Evolutionary conservation across 2,888 invertebrate species (phyloP).

Genomic region (Aspidiotus rigidus): DNA sequence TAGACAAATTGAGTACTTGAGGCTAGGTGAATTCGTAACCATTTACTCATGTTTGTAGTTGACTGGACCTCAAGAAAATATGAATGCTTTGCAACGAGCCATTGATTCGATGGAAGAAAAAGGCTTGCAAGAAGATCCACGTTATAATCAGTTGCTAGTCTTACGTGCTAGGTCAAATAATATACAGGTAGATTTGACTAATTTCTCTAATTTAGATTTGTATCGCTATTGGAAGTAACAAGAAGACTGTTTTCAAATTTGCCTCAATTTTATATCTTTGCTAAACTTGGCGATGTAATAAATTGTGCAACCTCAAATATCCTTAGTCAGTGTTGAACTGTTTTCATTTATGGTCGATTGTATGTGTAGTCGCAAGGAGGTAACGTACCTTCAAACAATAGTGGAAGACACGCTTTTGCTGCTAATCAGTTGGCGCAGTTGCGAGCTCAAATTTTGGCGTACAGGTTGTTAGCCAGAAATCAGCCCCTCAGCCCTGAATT

Average conservation of each 20-base stretch:
- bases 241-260: too few species aligned
- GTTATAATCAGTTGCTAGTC: conserved; percentile 79
- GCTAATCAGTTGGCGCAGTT: conserved; percentile 77
- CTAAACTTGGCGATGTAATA: too few species aligned
- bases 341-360: neutral
- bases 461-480: conserved; percentile 79
- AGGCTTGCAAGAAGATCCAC: conserved; percentile 84
- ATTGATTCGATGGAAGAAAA: conserved; percentile 94
- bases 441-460: conserved; percentile 88
- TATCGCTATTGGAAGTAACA: too few species aligned
- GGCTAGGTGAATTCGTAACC: neutral
- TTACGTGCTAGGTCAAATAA: conserved; percentile 58
- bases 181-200: neutral
- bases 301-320: too few species aligned
- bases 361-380: conserved; percentile 13
- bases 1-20: too few species aligned
- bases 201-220: conserved; percentile 10
- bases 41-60: neutral
- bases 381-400: conserved; percentile 24
- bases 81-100: conserved; percentile 82
- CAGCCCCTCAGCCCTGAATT: conserved; percentile 78
- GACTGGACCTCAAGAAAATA: conserved; percentile 56
- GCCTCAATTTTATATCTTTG: too few species aligned
- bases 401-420: conserved; percentile 38
- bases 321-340: too few species aligned